Conservation (phyloP, 2,797 vertebrate species). For the Serranus cabrilla region DNA sequence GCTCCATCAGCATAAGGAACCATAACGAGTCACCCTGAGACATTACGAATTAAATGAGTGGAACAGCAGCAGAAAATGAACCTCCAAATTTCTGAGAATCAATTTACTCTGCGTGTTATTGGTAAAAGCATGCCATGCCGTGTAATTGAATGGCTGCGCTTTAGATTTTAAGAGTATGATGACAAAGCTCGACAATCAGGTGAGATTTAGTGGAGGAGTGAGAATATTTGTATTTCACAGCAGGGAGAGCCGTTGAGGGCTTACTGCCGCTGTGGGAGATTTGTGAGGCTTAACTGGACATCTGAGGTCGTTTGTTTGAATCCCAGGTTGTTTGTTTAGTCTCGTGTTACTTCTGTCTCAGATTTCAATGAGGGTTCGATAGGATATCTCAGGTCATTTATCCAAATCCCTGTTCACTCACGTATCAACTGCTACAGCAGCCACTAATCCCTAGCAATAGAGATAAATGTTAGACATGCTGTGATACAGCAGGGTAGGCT, state of each 20-base stretch:
- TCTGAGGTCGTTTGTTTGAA: constrained; percentile 14
- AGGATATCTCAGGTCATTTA: constrained; percentile 29
- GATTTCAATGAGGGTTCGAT: constrained; percentile 6
- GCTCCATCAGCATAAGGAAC: constrained; percentile 7
- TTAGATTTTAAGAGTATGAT: constrained; percentile 16
- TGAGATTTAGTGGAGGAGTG: constrained; percentile 8
- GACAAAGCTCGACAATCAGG: constrained; percentile 37
- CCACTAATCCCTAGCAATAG: neutral
- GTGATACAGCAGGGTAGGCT: neutral
- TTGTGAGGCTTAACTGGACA: constrained; percentile 37
- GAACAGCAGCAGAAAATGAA: constrained; percentile 43
- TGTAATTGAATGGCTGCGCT: constrained; percentile 18
- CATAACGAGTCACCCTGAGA: constrained; percentile 33
- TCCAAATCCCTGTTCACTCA: constrained; percentile 21
- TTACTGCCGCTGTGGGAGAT: constrained; percentile 12
- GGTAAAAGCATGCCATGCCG: neutral
- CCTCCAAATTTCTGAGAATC: constrained; percentile 47
- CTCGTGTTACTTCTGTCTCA: neutral
- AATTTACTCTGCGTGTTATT: constrained; percentile 30
- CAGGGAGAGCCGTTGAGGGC: neutral
- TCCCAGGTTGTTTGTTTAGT: constrained; percentile 19
- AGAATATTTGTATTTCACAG: neutral
- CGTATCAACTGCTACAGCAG: constrained; percentile 7
- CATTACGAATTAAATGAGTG: constrained; percentile 36
- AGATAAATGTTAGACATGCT: constrained; percentile 7